A percentile compares a stretch with the other conserved stretches of the same genome.
Conservation (phyloP, 2,797 vertebrate genomes). For the Lepus townsendii region DNA sequence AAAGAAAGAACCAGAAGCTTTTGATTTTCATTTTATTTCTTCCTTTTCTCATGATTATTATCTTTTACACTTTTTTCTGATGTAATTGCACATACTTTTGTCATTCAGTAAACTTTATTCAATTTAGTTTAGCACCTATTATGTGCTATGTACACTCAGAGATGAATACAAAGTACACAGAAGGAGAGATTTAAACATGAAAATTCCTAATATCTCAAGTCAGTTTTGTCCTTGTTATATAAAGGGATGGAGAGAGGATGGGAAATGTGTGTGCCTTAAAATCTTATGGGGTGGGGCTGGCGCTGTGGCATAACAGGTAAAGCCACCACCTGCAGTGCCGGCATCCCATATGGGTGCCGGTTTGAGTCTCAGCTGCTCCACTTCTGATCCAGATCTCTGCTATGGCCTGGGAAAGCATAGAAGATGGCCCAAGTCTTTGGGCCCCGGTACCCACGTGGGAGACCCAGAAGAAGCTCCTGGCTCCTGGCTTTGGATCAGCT, state of each 20-base stretch:
- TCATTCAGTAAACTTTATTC: not conserved
- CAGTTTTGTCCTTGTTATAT: not conserved
- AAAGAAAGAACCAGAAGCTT: not conserved
- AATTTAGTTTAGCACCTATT: not conserved
- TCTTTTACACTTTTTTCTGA: not conserved
- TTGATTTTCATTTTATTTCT: not conserved
- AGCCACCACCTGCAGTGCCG: too few relatives aligned
- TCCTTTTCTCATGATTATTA: not conserved
- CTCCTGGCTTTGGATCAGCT: too few relatives aligned
- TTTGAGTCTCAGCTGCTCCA: too few relatives aligned
- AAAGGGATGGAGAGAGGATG: not conserved
- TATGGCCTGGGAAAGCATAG: too few relatives aligned
- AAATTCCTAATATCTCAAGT: not conserved
- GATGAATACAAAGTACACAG: not conserved
- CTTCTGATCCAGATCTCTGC: too few relatives aligned
- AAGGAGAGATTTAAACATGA: not conserved
- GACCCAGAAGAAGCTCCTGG: too few relatives aligned
- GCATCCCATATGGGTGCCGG: too few relatives aligned
- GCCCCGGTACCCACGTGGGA: too few relatives aligned
- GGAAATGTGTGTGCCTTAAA: not conserved
- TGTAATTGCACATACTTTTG: not conserved
- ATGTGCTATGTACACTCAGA: not conserved
- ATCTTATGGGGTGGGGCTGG: too few relatives aligned
- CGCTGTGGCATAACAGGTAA: too few relatives aligned
- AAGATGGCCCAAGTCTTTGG: too few relatives aligned